Evolutionary conservation across 2,888 invertebrate species (phyloP), one percentile per base, ranked within the genome.

Genomic region (Orthosia gracilis): DNA sequence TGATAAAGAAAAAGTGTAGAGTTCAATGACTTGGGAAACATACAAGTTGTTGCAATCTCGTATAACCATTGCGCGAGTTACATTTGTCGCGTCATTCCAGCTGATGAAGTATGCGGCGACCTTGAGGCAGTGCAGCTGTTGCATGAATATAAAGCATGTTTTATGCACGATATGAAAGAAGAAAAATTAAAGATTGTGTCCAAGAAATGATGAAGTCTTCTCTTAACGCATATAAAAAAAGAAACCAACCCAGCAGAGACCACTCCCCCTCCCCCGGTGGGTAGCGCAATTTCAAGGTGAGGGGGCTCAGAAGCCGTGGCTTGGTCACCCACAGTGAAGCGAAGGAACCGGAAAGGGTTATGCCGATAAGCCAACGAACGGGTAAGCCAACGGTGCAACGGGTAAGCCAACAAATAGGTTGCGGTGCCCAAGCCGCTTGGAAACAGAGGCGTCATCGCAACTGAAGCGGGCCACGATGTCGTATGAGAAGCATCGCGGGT

Each of bases 101-200:
- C 45, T 61, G 61, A 40, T 47, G 49, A 73, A 17, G 64, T 18
- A 18, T 23, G 55, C n/a, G 40, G n/a, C 1, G 65, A 65, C 66
- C 66, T 75, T 59, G 45, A 31, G 3, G 13, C 26, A 58, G 57
- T 58, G 75, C 66, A 75, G 66, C 21, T 58, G 45, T 74, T 58
- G 50, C 31, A 21, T 75, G 57, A 26, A 40, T 12, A 65, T 18
- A 74, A 65, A 47, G n/a, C 55, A 54, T 21, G 23, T 65, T 13
- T 15, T 50, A 9, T 54, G 31, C 12, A 47, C 4, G 15, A 31
- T 2, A 23, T 4, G 11, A 23, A 50, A 50, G 26, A 31, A 31
- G 7, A 15, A 55, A 69, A 49, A n/a, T 21, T 15, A 21, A 47
- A 23, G n/a, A 4, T 47, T 26, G 45, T 11, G 26, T 31, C 26